Conservation (phyloP, 2,797 vertebrate genomes). For the Melanotaenia pygmaea region DNA sequence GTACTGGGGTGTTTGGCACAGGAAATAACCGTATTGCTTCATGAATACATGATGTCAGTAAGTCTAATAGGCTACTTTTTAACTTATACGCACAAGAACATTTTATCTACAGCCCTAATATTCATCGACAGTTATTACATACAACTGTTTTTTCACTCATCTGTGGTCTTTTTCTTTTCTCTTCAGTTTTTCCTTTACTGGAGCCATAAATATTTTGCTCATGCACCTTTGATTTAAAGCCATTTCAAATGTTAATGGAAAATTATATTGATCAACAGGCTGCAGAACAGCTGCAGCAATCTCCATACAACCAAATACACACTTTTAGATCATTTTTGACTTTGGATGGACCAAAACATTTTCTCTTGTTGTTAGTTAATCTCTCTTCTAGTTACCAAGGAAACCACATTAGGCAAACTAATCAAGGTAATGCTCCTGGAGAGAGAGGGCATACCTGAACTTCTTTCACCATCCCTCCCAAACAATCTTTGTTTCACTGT, state of each 20-base stretch:
- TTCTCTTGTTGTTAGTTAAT: conserved; percentile 57
- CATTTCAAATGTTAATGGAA: conserved; percentile 57
- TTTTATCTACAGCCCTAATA: not conserved
- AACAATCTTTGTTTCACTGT: conserved; percentile 33
- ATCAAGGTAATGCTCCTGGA: conserved; percentile 85
- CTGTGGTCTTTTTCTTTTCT: conserved; percentile 15
- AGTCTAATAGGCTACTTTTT: not conserved
- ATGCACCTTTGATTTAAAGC: conserved; percentile 22
- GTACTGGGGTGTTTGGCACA: conserved; percentile 4
- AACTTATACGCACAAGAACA: not conserved
- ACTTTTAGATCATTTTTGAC: conserved; percentile 18
- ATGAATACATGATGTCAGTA: not conserved
- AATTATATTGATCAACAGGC: conserved; percentile 36
- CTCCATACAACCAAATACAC: conserved; percentile 23
- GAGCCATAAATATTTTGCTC: conserved; percentile 13
- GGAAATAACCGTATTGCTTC: conserved; percentile 7
- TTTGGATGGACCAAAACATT: conserved; percentile 39
- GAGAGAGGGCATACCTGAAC: conserved; percentile 62
- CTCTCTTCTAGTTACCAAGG: conserved; percentile 69
- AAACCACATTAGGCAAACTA: conserved; percentile 84
- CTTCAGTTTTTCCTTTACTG: conserved; percentile 4
- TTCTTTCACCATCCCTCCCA: conserved; percentile 22
- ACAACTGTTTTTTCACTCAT: not conserved
- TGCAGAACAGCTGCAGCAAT: conserved; percentile 11
- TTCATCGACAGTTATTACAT: not conserved